A percentile compares a stretch with the other conserved stretches of the same genome.
Conservation (phyloP, 2,113 vertebrate species). For the Eurypyga helias region DNA sequence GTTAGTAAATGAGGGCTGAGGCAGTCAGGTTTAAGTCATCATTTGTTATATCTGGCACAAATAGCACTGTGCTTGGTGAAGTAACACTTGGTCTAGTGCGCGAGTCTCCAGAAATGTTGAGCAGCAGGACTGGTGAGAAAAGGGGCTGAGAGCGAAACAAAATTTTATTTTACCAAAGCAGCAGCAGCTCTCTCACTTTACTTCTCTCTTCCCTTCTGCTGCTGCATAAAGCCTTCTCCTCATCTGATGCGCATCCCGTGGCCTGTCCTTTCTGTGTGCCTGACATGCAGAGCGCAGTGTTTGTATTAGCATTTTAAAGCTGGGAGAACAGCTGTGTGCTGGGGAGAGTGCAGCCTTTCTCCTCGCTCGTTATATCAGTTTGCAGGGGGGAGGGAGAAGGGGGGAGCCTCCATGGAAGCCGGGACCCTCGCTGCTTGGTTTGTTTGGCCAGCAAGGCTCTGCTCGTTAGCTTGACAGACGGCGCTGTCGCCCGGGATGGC, state of each 20-base stretch:
- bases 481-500: slow-evolving; percentile 49
- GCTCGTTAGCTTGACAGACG: slow-evolving; percentile 74
- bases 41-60: background rate
- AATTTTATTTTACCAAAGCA: background rate
- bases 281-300: background rate
- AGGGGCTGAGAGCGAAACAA: background rate
- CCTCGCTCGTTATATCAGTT: background rate
- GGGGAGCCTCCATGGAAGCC: background rate
- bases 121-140: background rate
- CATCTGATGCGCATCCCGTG: background rate
- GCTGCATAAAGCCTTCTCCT: background rate
- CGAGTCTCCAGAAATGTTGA: background rate
- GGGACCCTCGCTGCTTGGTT: slow-evolving; percentile 26
- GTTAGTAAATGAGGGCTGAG: background rate
- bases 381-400: background rate
- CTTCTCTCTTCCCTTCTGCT: background rate
- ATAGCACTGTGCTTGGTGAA: background rate
- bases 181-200: background rate
- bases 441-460: slow-evolving; percentile 56
- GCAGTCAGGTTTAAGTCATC: background rate
- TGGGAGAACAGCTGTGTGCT: slow-evolving; percentile 61
- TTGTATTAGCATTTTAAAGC: slow-evolving; percentile 57
- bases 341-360: slow-evolving; percentile 19
- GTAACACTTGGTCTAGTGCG: fast-evolving
- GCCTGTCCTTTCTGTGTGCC: background rate